phyloP scores from a whole-genome alignment of 2,113 vertebrate genomes.

The Brienomyrus longianalis region DNA sequence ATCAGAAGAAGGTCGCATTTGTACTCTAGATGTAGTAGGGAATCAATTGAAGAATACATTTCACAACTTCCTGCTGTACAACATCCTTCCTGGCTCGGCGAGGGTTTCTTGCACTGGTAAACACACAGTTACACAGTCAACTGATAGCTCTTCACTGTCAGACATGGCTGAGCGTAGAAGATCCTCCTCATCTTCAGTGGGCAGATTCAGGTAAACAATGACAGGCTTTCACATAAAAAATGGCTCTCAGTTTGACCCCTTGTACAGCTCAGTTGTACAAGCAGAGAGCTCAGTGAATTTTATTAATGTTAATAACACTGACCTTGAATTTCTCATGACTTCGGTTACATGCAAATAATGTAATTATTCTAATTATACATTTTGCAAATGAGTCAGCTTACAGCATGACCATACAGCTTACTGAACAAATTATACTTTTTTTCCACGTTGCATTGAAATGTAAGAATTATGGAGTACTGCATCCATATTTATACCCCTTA shows the following conservation, averaged over 20 bases:
- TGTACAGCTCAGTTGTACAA: too few relatives aligned
- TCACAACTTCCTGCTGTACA: conserved; percentile 22
- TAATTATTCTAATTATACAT: not conserved
- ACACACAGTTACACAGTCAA: not conserved
- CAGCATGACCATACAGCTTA: not conserved
- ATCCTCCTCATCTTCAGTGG: conserved; percentile 19
- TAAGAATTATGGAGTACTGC: not conserved
- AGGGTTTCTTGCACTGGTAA: not conserved
- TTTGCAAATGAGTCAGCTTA: not conserved
- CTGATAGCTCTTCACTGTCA: not conserved
- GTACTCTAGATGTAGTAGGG: not conserved
- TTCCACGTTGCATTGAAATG: not conserved
- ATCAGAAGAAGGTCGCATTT: not conserved
- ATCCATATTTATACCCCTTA: not conserved
- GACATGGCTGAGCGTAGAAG: conserved; percentile 18
- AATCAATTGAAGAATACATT: not conserved
- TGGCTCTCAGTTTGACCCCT: not conserved
- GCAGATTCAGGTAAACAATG: conserved; percentile 17
- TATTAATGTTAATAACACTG: not conserved
- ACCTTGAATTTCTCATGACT: not conserved
- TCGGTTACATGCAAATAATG: not conserved
- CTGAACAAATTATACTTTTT: not conserved
- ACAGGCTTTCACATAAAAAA: not conserved
- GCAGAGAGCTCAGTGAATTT: not conserved
- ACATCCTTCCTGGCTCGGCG: conserved; percentile 17